Conservation (phyloP, 53 echinoderm and acorn worm species). For the Luidia sarsii region DNA sequence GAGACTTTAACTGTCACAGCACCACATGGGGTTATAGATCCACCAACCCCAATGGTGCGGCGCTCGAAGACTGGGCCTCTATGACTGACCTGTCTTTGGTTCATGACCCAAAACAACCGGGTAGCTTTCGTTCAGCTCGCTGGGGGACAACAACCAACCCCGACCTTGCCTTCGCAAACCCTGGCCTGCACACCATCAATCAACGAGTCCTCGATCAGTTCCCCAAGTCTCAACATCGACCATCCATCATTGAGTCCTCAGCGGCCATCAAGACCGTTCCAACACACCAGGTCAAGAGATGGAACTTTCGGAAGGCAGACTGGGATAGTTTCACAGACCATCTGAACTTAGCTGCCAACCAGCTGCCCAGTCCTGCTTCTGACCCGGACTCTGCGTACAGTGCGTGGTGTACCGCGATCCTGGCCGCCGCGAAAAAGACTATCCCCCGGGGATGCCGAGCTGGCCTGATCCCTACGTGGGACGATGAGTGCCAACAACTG, state of each 20-base stretch:
- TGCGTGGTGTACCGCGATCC: not conserved
- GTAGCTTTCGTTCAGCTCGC: not conserved
- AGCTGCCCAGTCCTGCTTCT: not conserved
- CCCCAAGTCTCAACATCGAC: not conserved
- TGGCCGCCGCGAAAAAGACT: not conserved
- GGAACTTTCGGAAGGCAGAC: constrained; percentile 7
- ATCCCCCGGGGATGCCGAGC: not conserved
- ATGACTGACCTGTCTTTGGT: not conserved
- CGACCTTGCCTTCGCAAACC: not conserved
- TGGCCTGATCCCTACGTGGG: constrained; percentile 7
- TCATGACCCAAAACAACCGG: not conserved
- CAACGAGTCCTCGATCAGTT: not conserved
- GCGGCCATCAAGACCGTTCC: not conserved
- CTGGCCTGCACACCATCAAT: not conserved
- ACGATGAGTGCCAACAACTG: constrained; percentile 1
- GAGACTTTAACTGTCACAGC: not conserved
- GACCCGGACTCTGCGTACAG: not conserved
- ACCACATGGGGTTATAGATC: not conserved
- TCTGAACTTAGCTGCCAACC: not conserved
- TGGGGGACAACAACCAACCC: not conserved
- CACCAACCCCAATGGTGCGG: not conserved
- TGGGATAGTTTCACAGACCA: not conserved
- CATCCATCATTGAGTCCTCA: not conserved
- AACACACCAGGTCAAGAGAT: not conserved
- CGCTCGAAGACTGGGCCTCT: not conserved